These are phyloP conservation scores for Dascyllus trimaculatus DNA, from an alignment of 2,113 vertebrate genomes.

Conservation along the genomic window DNA sequence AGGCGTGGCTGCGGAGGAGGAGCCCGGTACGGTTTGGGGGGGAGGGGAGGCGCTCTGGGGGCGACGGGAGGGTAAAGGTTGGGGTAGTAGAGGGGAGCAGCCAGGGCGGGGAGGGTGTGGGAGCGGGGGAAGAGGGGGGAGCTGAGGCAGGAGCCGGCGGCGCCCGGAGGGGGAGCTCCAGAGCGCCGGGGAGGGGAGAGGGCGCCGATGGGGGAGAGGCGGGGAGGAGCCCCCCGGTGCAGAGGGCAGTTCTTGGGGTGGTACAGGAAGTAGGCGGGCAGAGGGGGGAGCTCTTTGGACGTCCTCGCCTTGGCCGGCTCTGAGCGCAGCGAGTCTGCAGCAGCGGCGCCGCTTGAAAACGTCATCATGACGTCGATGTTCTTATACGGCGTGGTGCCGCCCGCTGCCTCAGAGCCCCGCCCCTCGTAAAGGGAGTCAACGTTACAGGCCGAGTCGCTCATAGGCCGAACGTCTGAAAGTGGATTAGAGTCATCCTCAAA, in stretches of 20 bases:
- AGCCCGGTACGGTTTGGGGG: slow-evolving; percentile 84
- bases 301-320: slow-evolving; percentile 52
- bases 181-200: slow-evolving; percentile 89
- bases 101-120: slow-evolving; percentile 87
- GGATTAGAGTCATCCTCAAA: slow-evolving; percentile 37
- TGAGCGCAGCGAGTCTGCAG: slow-evolving; percentile 40
- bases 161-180: slow-evolving; percentile 80
- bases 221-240: slow-evolving; percentile 86
- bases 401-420: slow-evolving; percentile 33
- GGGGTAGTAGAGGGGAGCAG: slow-evolving; percentile 86
- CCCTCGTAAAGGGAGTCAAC: slow-evolving; percentile 74
- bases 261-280: slow-evolving; percentile 83
- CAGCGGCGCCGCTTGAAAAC: slow-evolving; percentile 49
- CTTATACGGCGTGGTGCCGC: slow-evolving; percentile 84
- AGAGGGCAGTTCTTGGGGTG: slow-evolving; percentile 86
- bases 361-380: slow-evolving; percentile 83
- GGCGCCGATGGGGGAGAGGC: slow-evolving; percentile 91
- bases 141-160: slow-evolving; percentile 84
- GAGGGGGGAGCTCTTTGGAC: slow-evolving; percentile 74
- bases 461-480: background rate
- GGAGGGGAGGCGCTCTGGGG: slow-evolving; percentile 77
- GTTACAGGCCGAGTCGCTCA: slow-evolving; percentile 63
- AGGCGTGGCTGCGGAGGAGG: slow-evolving; percentile 75
- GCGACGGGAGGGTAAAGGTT: slow-evolving; percentile 79
- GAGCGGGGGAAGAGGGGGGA: slow-evolving; percentile 92